Percentiles rank a stretch among this genome's conserved stretches.
Conservation (phyloP, 2,113 vertebrate genomes). For the Potamarius usumacintae region DNA sequence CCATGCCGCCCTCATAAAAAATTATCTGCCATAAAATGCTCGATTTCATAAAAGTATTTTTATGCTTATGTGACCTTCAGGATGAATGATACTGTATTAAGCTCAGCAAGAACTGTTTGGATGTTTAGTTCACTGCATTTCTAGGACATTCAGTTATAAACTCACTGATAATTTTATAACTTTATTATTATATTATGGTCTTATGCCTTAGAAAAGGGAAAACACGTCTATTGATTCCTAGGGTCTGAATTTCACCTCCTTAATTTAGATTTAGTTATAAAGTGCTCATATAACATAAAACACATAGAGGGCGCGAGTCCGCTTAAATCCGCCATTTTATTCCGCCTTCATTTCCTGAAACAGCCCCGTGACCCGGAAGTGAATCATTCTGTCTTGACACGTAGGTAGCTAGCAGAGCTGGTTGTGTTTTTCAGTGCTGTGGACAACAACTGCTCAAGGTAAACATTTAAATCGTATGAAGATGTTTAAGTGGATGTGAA, state of each 20-base stretch:
- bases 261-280: neutral
- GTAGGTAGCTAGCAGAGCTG: slow-evolving; percentile 66
- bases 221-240: neutral
- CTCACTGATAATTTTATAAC: neutral
- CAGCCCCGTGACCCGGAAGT: slow-evolving; percentile 60
- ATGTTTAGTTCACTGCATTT: neutral
- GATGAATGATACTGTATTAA: neutral
- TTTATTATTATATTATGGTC: neutral
- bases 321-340: neutral
- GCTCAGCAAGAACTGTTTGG: neutral
- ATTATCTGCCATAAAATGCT: neutral
- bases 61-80: neutral
- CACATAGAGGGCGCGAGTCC: slow-evolving; percentile 40
- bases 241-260: neutral
- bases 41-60: neutral
- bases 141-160: neutral
- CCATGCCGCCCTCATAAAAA: neutral
- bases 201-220: neutral
- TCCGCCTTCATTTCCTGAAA: neutral
- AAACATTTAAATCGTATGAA: neutral
- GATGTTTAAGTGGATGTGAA: neutral
- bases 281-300: neutral
- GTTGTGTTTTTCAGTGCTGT: slow-evolving; percentile 40
- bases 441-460: neutral
- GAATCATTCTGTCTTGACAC: slow-evolving; percentile 67